A percentile compares a stretch with the other conserved stretches of the same genome.
Evolutionary conservation across 2,113 vertebrate genomes (phyloP).

Genomic region (Bagarius yarrelli): DNA sequence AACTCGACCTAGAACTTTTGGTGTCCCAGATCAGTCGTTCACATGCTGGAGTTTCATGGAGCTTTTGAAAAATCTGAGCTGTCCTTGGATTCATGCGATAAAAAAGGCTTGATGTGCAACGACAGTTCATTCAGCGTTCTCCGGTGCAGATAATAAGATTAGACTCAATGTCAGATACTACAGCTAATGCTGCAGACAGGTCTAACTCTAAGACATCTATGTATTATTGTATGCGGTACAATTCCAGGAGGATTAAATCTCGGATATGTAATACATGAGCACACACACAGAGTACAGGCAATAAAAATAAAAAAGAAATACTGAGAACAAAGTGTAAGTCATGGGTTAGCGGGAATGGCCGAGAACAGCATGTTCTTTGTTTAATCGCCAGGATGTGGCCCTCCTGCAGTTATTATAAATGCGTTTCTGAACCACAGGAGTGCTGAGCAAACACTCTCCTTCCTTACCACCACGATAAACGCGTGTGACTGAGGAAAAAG

Average conservation of each 20-base stretch:
- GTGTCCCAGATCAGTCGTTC: background rate
- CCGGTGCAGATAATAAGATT: conserved; percentile 38
- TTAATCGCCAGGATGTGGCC: conserved; percentile 32
- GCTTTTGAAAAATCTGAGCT: conserved; percentile 17
- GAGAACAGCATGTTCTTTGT: conserved; percentile 50
- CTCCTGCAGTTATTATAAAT: conserved; percentile 32
- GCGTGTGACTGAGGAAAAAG: background rate
- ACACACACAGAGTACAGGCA: background rate
- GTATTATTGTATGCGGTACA: background rate
- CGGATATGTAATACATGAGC: background rate
- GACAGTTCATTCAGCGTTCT: conserved; percentile 39
- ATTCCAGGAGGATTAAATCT: background rate
- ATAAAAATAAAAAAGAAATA: conserved; percentile 33
- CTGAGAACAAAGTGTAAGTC: conserved; percentile 24
- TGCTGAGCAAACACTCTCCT: conserved; percentile 37
- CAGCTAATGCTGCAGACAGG: conserved; percentile 49
- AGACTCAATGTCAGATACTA: conserved; percentile 33
- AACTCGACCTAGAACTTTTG: background rate
- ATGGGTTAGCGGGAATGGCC: conserved; percentile 31
- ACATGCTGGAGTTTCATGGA: background rate
- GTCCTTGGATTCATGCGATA: conserved; percentile 6
- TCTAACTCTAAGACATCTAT: background rate
- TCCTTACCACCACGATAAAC: conserved; percentile 13
- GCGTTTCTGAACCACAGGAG: conserved; percentile 42
- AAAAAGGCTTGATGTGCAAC: conserved; percentile 34